Conservation (phyloP, 1,140 invertebrate species). For the Drosophila punjabiensis region DNA sequence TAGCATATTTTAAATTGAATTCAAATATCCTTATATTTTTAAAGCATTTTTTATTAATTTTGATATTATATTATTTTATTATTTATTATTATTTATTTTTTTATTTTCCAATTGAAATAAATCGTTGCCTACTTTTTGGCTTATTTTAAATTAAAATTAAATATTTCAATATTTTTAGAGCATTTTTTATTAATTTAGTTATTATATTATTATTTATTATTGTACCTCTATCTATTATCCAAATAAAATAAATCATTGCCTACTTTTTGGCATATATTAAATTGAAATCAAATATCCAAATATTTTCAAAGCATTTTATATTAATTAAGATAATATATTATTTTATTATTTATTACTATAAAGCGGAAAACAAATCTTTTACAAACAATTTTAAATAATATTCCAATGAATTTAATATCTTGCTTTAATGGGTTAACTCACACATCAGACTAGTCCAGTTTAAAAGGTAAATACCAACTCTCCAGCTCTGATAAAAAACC, state of each 20-base stretch:
- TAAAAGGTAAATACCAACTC: constrained; percentile 56
- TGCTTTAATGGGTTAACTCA: constrained; percentile 12
- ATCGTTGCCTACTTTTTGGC: not conserved
- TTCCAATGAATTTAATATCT: not conserved
- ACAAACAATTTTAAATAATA: too few relatives aligned
- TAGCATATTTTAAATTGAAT: not conserved
- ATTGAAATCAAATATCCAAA: not conserved
- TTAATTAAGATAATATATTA: not conserved
- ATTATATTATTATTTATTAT: not conserved
- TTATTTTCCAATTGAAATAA: too few relatives aligned
- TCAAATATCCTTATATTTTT: not conserved
- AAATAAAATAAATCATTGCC: not conserved
- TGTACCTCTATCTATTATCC: too few relatives aligned
- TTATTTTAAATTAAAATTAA: not conserved
- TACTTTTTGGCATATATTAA: not conserved
- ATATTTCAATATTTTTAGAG: not conserved
- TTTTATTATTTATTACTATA: not conserved
- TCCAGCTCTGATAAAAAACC: constrained; percentile 39
- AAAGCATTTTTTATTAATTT: not conserved
- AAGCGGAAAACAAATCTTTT: not conserved
- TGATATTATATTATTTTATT: not conserved
- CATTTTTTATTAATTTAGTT: not conserved
- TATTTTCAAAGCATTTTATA: not conserved
- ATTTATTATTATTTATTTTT: too few relatives aligned
- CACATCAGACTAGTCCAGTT: constrained; percentile 53